Evolutionary conservation across 2,113 vertebrate genomes (phyloP).

Genomic region (Nycticryphes semicollaris): DNA sequence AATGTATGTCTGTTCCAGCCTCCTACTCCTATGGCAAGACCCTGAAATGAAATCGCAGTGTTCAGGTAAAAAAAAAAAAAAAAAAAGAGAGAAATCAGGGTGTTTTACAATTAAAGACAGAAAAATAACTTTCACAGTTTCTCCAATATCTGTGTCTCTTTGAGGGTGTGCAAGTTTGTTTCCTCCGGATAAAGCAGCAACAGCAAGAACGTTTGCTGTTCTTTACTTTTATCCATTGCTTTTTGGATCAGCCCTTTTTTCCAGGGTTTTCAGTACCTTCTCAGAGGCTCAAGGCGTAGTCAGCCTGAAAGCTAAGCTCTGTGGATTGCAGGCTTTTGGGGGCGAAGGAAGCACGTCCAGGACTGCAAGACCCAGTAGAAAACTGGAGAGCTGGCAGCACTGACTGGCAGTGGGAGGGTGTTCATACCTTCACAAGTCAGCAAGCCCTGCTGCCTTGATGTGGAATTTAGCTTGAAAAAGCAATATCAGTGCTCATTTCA

Average conservation of each 20-base stretch:
- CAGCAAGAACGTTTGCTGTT: background rate
- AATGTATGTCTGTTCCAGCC: background rate
- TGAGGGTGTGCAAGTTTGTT: background rate
- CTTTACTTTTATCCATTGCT: background rate
- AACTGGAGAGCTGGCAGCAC: background rate
- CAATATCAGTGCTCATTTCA: background rate
- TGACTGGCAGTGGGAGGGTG: rapidly evolving
- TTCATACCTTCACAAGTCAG: background rate
- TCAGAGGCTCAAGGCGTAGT: background rate
- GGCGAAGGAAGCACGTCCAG: background rate
- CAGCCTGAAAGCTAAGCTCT: background rate
- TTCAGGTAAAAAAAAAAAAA: background rate
- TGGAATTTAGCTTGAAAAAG: slow-evolving; percentile 12
- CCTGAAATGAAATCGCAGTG: background rate
- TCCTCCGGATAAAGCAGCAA: background rate
- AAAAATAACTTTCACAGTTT: background rate
- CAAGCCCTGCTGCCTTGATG: background rate
- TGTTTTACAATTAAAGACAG: background rate
- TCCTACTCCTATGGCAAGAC: background rate
- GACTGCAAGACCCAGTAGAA: background rate
- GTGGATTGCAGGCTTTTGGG: background rate
- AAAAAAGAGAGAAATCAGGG: background rate
- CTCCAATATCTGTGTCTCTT: background rate
- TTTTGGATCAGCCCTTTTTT: background rate
- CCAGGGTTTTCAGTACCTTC: background rate